A percentile compares a stretch with the other conserved stretches of the same genome.
These are phyloP conservation scores for Capreolus pygargus DNA, from an alignment of 2,113 vertebrate species.

Conservation along the genomic window DNA sequence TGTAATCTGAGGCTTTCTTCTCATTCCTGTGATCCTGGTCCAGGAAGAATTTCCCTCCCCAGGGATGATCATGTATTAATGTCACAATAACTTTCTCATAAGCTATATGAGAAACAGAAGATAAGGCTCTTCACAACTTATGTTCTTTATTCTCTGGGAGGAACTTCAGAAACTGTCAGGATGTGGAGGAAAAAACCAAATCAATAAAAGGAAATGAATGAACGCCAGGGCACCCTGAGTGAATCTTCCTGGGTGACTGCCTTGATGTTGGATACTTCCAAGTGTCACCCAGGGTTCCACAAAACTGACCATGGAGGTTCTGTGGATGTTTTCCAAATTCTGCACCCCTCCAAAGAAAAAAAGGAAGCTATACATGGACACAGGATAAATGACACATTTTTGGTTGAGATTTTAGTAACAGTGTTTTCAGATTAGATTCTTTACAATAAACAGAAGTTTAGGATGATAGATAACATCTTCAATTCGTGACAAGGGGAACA, in stretches of 20 bases:
- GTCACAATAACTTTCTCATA: background rate
- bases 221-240: background rate
- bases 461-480: background rate
- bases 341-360: background rate
- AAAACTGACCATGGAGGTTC: background rate
- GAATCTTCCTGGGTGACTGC: background rate
- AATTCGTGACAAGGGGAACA: background rate
- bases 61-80: background rate
- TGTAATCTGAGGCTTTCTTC: background rate
- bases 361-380: background rate
- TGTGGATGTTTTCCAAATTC: background rate
- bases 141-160: background rate
- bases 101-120: background rate
- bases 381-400: background rate
- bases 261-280: background rate
- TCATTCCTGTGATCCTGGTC: background rate
- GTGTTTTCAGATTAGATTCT: background rate
- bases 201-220: background rate
- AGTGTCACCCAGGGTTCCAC: background rate
- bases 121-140: background rate
- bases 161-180: background rate
- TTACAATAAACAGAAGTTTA: background rate
- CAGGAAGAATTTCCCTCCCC: background rate
- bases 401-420: background rate
- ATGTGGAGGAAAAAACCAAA: background rate